Evolutionary conservation across 2,113 vertebrate genomes (phyloP).

Genomic region (Sinocyclocheilus grahami): DNA sequence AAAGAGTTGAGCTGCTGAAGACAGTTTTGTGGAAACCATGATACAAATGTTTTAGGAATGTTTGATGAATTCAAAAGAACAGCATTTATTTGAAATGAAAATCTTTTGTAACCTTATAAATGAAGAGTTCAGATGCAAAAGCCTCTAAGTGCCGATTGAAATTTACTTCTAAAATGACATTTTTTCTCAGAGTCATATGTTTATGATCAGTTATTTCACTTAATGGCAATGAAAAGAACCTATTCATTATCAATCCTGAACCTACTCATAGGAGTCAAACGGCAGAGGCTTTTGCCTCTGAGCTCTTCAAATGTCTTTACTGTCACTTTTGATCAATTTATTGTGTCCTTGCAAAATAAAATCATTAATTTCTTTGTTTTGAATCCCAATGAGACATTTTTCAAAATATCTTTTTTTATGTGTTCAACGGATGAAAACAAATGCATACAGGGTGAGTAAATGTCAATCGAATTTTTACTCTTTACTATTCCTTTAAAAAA

Average conservation of each 20-base stretch:
- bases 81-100: not conserved
- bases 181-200: too few species aligned
- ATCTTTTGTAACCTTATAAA: not conserved
- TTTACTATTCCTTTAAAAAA: not conserved
- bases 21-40: not conserved
- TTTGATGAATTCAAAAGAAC: not conserved
- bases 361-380: not conserved
- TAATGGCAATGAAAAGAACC: too few species aligned
- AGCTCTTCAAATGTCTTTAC: not conserved
- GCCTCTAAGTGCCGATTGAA: too few species aligned
- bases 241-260: too few species aligned
- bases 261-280: too few species aligned
- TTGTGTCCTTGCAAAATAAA: not conserved
- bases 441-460: not conserved
- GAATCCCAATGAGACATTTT: not conserved
- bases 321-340: not conserved
- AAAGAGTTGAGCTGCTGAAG: not conserved
- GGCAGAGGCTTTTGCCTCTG: too few species aligned
- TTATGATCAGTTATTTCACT: too few species aligned
- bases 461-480: not conserved
- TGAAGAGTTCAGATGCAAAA: not conserved
- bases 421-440: not conserved
- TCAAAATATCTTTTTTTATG: not conserved
- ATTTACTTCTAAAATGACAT: too few species aligned
- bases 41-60: not conserved